Conservation (phyloP, 2,888 invertebrate species). For the Ditula angustiorana region DNA sequence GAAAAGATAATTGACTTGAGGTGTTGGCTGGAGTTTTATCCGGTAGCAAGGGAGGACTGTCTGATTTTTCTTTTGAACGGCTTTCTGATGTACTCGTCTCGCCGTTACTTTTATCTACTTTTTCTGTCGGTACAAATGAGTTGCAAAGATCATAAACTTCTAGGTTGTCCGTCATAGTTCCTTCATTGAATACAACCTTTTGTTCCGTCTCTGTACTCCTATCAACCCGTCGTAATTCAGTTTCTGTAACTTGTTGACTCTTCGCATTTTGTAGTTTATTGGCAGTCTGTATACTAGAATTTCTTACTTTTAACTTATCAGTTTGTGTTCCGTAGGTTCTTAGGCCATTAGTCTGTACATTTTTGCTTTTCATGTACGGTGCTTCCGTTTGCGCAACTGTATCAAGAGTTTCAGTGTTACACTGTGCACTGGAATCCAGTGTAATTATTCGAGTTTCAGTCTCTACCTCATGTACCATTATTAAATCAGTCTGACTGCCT, state of each 20-base stretch:
- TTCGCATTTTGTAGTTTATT: conserved; percentile 58
- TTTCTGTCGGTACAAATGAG: conserved; percentile 37
- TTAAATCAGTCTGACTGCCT: conserved; percentile 75
- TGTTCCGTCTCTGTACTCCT: conserved; percentile 59
- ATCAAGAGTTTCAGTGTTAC: conserved; percentile 62
- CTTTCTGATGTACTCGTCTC: conserved; percentile 29
- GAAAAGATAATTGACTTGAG: conserved; percentile 63
- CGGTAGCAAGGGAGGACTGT: conserved; percentile 78
- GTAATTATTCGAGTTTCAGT: conserved; percentile 74
- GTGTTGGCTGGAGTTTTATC: conserved; percentile 61
- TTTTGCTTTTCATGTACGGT: conserved; percentile 71
- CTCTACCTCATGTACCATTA: conserved; percentile 70
- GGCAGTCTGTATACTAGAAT: conserved; percentile 64
- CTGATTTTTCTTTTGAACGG: conserved; percentile 67
- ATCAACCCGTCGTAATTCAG: conserved; percentile 52
- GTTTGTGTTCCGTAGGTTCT: conserved; percentile 66
- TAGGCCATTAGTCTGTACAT: conserved; percentile 64
- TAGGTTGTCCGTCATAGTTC: conserved; percentile 51
- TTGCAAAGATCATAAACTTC: conserved; percentile 41
- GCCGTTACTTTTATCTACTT: conserved; percentile 38
- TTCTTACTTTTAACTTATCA: conserved; percentile 63
- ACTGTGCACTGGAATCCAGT: conserved; percentile 72
- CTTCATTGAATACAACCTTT: conserved; percentile 50
- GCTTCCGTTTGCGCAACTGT: conserved; percentile 74
- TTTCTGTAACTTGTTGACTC: conserved; percentile 58